Conservation (phyloP, 2,797 vertebrate genomes). For the Chelon auratus region DNA sequence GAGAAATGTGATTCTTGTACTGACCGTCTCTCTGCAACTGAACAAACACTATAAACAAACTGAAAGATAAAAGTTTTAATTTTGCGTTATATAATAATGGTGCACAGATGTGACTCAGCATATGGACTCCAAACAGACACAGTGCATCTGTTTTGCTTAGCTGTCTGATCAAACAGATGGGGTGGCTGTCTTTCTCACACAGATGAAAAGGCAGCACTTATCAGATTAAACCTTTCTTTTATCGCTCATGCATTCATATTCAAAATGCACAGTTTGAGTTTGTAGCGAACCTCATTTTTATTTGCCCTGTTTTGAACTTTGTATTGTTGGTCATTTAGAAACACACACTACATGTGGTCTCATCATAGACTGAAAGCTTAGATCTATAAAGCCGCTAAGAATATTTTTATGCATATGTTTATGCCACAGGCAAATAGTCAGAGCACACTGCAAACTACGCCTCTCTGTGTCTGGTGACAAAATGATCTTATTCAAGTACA, state of each 20-base stretch:
- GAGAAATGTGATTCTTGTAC: slow-evolving; percentile 36
- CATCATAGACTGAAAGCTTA: background rate
- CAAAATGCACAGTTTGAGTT: background rate
- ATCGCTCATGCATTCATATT: background rate
- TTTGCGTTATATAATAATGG: background rate
- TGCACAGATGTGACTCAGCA: background rate
- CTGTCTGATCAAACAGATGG: slow-evolving; percentile 1
- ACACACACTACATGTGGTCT: background rate
- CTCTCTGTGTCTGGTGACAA: slow-evolving; percentile 26
- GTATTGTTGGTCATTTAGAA: background rate
- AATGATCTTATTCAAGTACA: background rate
- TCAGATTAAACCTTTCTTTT: background rate
- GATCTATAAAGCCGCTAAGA: background rate
- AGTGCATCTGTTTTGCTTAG: background rate
- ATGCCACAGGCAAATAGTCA: slow-evolving; percentile 10
- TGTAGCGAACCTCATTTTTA: background rate
- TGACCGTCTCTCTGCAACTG: slow-evolving; percentile 30
- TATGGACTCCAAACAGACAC: background rate
- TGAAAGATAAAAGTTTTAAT: background rate
- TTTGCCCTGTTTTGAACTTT: background rate
- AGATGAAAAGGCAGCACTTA: background rate
- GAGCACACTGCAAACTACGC: slow-evolving; percentile 13
- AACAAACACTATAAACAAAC: slow-evolving; percentile 17
- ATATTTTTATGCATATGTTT: slow-evolving; percentile 11
- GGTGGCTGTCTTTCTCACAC: slow-evolving; percentile 4